phyloP scores from a whole-genome alignment of 2,888 invertebrate species.

The Drosophila putrida region DNA sequence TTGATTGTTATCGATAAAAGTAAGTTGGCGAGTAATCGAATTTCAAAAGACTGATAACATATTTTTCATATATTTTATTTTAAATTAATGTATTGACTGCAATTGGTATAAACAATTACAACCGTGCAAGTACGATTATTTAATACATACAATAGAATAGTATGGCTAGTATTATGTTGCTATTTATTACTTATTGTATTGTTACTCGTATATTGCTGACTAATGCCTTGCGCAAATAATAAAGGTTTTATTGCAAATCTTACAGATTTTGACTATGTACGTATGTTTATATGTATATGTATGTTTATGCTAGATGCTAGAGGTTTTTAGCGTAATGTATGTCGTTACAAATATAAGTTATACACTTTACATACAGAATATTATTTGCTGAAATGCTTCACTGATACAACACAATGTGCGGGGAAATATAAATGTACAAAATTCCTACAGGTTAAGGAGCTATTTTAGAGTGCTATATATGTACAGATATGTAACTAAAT shows the following conservation, averaged over 20 bases:
- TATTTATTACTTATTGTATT: conserved; percentile 37
- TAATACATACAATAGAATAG: conserved; percentile 40
- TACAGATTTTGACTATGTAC: conserved; percentile 71
- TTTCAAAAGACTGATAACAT: background rate
- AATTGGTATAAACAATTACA: conserved; percentile 14
- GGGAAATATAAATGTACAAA: conserved; percentile 48
- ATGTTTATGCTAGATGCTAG: conserved; percentile 21
- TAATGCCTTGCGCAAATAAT: conserved; percentile 55
- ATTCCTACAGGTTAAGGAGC: conserved; percentile 16
- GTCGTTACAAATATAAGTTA: conserved; percentile 31
- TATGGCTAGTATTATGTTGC: conserved; percentile 45
- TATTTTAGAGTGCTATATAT: conserved; percentile 23
- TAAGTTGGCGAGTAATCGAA: no score
- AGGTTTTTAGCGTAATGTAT: conserved; percentile 29
- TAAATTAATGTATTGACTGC: conserved; percentile 55
- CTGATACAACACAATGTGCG: conserved; percentile 64
- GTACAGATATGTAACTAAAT: conserved; percentile 37
- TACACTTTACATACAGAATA: conserved; percentile 27
- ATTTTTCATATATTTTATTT: conserved; percentile 39
- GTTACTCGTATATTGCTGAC: conserved; percentile 62
- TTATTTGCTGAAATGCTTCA: conserved; percentile 63
- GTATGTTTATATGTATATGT: conserved; percentile 16
- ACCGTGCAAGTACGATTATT: conserved; percentile 28
- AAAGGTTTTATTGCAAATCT: conserved; percentile 64
- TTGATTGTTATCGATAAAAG: background rate